These are phyloP conservation scores for Mythimna impura DNA, from an alignment of 2,888 invertebrate genomes.

Conservation along the genomic window DNA sequence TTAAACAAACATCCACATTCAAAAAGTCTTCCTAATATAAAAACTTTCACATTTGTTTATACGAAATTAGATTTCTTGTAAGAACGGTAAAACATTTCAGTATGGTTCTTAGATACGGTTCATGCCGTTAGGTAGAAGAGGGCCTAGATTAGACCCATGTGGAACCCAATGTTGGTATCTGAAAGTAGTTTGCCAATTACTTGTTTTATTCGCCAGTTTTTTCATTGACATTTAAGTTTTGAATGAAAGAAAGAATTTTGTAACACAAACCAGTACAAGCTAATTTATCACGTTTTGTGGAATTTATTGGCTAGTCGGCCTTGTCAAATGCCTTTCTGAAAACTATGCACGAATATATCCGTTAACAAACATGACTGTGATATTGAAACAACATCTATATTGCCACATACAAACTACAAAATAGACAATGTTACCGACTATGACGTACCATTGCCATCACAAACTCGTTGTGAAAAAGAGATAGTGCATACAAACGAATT, in stretches of 20 bases:
- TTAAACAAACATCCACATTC: background rate
- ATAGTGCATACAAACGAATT: no score
- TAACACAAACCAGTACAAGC: background rate
- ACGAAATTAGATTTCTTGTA: no score
- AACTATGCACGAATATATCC: background rate
- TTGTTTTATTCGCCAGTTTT: background rate
- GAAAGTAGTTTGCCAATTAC: background rate
- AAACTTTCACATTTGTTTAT: background rate
- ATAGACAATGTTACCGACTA: no score
- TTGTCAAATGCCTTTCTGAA: constrained; percentile 1
- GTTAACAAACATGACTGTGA: background rate
- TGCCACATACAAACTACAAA: no score
- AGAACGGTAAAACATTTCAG: background rate
- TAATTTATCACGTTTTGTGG: background rate
- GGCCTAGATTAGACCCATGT: background rate
- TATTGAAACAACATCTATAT: background rate
- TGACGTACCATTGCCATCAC: no score
- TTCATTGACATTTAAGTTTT: background rate
- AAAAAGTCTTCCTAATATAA: no score
- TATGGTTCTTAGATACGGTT: background rate
- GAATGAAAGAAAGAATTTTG: no score
- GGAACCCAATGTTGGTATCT: background rate
- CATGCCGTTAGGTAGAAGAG: background rate
- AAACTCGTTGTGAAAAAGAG: no score
- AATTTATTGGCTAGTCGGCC: background rate